Evolutionary conservation across 1,140 invertebrate species (phyloP).

Genomic region (Marisa cornuarietis): DNA sequence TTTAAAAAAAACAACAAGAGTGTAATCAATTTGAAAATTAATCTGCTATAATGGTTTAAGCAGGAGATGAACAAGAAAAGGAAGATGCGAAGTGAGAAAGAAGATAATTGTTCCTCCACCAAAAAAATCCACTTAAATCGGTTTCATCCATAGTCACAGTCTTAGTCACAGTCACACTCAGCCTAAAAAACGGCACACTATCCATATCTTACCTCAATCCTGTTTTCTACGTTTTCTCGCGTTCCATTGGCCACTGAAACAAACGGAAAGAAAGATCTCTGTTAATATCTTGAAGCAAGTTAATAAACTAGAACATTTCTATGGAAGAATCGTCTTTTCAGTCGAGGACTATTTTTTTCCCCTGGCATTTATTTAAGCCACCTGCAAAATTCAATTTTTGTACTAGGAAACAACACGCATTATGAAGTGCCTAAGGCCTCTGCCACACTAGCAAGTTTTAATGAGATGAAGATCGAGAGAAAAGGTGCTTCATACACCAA

Average conservation of each 20-base stretch:
- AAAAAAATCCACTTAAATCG: background rate
- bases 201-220: constrained; percentile 19
- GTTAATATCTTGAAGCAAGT: background rate
- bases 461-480: too few species aligned
- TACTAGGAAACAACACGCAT: too few species aligned
- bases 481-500: too few species aligned
- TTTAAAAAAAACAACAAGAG: too few species aligned
- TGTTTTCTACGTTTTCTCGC: constrained; percentile 22
- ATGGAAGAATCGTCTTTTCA: background rate
- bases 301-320: background rate
- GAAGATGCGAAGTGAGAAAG: background rate
- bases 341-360: background rate
- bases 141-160: background rate
- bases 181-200: background rate
- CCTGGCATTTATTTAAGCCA: background rate
- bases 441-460: too few species aligned
- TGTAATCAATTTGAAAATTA: too few species aligned
- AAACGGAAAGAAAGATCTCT: background rate
- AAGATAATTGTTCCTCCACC: background rate
- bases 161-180: too few species aligned
- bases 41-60: too few species aligned
- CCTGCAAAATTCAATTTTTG: too few species aligned
- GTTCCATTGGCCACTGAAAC: constrained; percentile 22
- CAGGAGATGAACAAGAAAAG: background rate
- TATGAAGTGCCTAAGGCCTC: too few species aligned